Evolutionary conservation across 2,888 invertebrate species (phyloP).

Genomic region (Altica lythri): DNA sequence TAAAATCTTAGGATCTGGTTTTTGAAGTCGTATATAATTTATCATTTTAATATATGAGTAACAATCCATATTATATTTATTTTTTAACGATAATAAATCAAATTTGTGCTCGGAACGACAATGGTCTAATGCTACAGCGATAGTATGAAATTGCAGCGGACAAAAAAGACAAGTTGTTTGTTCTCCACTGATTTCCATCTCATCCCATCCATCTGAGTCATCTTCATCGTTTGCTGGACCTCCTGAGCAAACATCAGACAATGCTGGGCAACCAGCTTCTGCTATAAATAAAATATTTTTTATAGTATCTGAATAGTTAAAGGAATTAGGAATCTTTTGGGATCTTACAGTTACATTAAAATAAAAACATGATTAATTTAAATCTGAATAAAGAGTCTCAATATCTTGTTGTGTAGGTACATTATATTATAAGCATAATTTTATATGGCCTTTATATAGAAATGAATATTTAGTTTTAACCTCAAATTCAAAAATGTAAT

Average conservation of each 20-base stretch:
- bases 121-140: slow-evolving; percentile 70
- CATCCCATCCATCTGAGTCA: slow-evolving; percentile 62
- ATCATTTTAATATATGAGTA: slow-evolving; percentile 82
- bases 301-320: too few species aligned
- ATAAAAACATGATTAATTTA: too few species aligned
- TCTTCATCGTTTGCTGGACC: slow-evolving; percentile 45
- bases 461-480: too few species aligned
- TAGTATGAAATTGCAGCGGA: slow-evolving; percentile 62
- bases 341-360: too few species aligned
- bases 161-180: slow-evolving; percentile 76
- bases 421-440: too few species aligned
- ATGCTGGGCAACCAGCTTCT: slow-evolving; percentile 19
- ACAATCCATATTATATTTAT: slow-evolving; percentile 76
- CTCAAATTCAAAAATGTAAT: too few species aligned
- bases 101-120: slow-evolving; percentile 69
- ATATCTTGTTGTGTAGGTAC: too few species aligned
- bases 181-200: slow-evolving; percentile 59
- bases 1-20: slow-evolving; percentile 63
- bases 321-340: too few species aligned
- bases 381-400: too few species aligned
- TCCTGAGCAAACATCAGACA: slow-evolving; percentile 20
- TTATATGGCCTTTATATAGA: too few species aligned
- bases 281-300: not conserved
- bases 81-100: slow-evolving; percentile 67
- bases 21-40: slow-evolving; percentile 75